phyloP scores from a whole-genome alignment of 2,797 vertebrate genomes.

The Lacerta viridis region DNA sequence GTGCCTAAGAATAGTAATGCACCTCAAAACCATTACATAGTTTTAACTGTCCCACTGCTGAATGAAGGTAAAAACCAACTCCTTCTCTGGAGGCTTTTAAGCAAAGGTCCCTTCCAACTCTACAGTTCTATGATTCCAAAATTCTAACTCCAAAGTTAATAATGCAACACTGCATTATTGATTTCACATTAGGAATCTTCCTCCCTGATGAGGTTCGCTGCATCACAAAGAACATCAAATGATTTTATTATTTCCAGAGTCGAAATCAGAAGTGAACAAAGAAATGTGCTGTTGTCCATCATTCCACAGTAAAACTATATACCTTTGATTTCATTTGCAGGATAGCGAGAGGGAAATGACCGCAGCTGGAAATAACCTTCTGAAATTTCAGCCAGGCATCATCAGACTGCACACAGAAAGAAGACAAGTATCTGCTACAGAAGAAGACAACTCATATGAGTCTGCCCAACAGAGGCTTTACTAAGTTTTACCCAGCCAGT shows the following conservation, averaged over 20 bases:
- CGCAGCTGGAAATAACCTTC: constrained; percentile 22
- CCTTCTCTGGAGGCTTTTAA: too few species aligned
- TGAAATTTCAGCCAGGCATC: neutral
- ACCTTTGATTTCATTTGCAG: neutral
- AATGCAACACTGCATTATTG: neutral
- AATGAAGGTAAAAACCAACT: neutral
- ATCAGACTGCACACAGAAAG: neutral
- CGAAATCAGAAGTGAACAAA: constrained; percentile 31
- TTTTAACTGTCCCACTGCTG: neutral
- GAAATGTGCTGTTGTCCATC: neutral
- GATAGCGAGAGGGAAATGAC: neutral
- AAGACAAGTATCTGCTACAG: constrained; percentile 56
- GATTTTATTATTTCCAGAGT: neutral
- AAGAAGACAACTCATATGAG: constrained; percentile 63
- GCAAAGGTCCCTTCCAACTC: too few species aligned
- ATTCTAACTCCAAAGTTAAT: neutral
- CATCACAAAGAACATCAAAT: neutral
- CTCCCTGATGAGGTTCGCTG: neutral
- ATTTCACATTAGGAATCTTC: constrained; percentile 3
- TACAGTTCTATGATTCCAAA: too few species aligned
- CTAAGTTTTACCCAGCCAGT: neutral
- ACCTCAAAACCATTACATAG: neutral
- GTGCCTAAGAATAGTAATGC: neutral
- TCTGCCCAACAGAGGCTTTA: constrained; percentile 67
- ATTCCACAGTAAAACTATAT: constrained; percentile 13